Evolutionary conservation across 2,797 vertebrate species (phyloP), one percentile per base, ranked within the genome.

Genomic region (Melanotaenia trifasciata): DNA sequence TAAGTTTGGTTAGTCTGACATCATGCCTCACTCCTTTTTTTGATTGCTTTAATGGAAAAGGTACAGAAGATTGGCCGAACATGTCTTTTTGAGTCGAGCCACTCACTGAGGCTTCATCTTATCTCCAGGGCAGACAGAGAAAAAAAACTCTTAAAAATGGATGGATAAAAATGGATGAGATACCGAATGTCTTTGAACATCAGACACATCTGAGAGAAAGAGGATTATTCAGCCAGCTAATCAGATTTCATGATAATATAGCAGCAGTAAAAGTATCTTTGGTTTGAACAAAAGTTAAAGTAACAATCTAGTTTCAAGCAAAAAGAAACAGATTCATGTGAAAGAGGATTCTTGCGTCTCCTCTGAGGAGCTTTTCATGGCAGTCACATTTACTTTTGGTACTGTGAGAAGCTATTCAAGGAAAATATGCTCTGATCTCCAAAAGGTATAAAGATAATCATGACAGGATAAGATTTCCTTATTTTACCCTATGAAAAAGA

Each of bases 31-130:
- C 74, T 76, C 40, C 60, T 78, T 75, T 80, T 81, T 85, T 47
- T 81, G 65, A 82, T 84, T 76, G 69, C 80, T 77, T 67, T 79
- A 84, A 87, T 80, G 40, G 59, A 77, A 84, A 83, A 53, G 65
- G 45, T 64, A 11, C 22, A 53, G 22, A 9, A 83, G 76, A 85
- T 67, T 72, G 70, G 64, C 66, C 40, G 30, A 77, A 78, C 36
- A 56, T 67, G 63, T 81, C 53, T 73, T 67, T 79, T 58, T 81
- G 62, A 83, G 79, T 70, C 74, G 72, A 71, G 74, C 32, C 61
- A 13, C 79, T 81, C 64, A 59, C 60, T 62, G 54, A 80, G 61
- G 56, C 64, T 60, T 65, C 62, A 75, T 62, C 77, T 87, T 86
- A 86, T 89, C 80, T 89, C 35, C 36, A 35, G 57, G 58, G 58